Evolutionary conservation across 2,888 invertebrate species (phyloP).

Genomic region (Calameuta filiformis): DNA sequence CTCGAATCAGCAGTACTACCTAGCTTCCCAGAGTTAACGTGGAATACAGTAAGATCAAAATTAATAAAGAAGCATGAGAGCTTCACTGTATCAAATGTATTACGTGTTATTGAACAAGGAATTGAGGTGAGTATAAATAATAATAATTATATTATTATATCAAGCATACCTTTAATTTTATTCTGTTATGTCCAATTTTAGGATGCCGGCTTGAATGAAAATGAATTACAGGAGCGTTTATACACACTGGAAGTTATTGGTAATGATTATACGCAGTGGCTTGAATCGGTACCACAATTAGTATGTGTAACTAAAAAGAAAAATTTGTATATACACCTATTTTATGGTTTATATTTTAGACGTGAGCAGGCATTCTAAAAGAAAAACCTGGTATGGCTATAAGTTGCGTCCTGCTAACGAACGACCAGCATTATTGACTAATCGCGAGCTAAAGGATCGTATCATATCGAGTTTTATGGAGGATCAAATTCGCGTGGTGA

Average conservation of each 20-base stretch:
- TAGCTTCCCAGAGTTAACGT: slow-evolving; percentile 52
- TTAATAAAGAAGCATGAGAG: slow-evolving; percentile 44
- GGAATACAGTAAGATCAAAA: slow-evolving; percentile 38
- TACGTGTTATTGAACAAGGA: slow-evolving; percentile 34
- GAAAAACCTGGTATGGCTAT: slow-evolving; percentile 47
- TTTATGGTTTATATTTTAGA: slow-evolving; percentile 36
- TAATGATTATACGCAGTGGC: slow-evolving; percentile 25
- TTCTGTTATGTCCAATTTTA: slow-evolving; percentile 17
- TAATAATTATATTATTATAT: not conserved
- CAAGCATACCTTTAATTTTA: not conserved
- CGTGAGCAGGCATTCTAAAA: slow-evolving; percentile 48
- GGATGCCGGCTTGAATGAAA: slow-evolving; percentile 33
- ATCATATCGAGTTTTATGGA: slow-evolving; percentile 33
- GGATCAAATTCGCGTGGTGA: slow-evolving; percentile 32
- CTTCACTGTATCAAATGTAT: slow-evolving; percentile 42
- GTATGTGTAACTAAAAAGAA: not conserved
- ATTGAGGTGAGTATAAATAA: slow-evolving; percentile 41
- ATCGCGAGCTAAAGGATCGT: slow-evolving; percentile 30
- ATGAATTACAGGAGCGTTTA: slow-evolving; percentile 41
- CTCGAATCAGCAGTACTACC: slow-evolving; percentile 47
- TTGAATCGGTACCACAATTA: not conserved
- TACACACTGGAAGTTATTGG: slow-evolving; percentile 46
- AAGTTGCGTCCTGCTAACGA: slow-evolving; percentile 27
- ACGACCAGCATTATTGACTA: slow-evolving; percentile 14
- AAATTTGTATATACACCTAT: not conserved